Evolutionary conservation across 2,797 vertebrate species (phyloP), one percentile per base, ranked within the genome.

Genomic region (Lycodopsis pacificus): DNA sequence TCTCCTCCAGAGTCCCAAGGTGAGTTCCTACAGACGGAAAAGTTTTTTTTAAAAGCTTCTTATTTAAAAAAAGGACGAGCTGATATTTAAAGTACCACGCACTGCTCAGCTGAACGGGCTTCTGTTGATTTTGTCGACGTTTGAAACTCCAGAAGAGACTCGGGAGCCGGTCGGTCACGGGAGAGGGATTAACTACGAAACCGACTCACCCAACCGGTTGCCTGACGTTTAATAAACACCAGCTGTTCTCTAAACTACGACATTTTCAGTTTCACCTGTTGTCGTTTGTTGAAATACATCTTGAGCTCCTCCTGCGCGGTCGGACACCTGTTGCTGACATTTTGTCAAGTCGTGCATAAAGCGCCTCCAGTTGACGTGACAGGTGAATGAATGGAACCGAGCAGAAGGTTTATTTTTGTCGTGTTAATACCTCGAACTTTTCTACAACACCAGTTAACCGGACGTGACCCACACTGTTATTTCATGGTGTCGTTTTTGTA

Each of bases 1-100:
- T 94, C 93, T 92, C 89, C 88, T 86, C 85, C 91, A 62, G 91
- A 91, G 86, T 94, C 93, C 90, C 95, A 94, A 94, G 95, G 95
- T 96, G 93, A 96, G 94, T 83, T 83, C 36, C 11, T 9, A 22
- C 58, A 19, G 27, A 32, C 61, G 5, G 12, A 20, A 75, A 91
- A 90, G 53, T 85, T 81, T 1, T 1, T 65, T 66, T 76, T 32
- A 1, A 7, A 53, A 25, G 51, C 51, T 7, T 53, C 22, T 22
- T n/a, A 22, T 49, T 49, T 0, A 53, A 22, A 1, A 13, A 20
- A 42, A 6, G 1, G 1, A 17, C 44, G 7, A 32, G 3, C 4
- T 14, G 42, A 15, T 2, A 1, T 30, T 0, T 17, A 4, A 69
- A 20, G 14, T 7, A 3, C 1, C 2, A 11, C 20, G 0, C 0